phyloP scores from a whole-genome alignment of 2,888 invertebrate genomes.

The Mimumesa dahlbomi region DNA sequence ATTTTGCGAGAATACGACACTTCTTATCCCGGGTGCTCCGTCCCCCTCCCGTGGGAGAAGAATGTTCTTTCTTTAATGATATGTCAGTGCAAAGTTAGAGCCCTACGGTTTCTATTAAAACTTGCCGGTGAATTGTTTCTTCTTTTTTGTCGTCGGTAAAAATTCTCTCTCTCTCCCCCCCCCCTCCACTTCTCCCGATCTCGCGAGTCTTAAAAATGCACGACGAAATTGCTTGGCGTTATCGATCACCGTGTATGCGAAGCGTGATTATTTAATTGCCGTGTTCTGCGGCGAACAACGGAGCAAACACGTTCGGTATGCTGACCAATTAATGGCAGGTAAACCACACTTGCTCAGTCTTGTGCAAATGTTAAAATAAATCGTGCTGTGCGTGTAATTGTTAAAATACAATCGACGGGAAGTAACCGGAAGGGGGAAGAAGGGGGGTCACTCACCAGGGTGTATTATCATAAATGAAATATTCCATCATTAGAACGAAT shows the following conservation, averaged over 20 bases:
- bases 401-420: too few relatives aligned
- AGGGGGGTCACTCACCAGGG: too few relatives aligned
- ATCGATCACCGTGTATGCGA: not conserved
- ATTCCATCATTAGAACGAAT: too few relatives aligned
- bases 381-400: not conserved
- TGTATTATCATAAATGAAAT: too few relatives aligned
- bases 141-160: too few relatives aligned
- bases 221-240: not conserved
- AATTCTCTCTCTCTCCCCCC: too few relatives aligned
- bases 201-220: not conserved
- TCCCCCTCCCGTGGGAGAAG: slow-evolving; percentile 15
- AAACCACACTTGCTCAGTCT: not conserved
- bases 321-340: not conserved
- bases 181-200: too few relatives aligned
- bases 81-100: slow-evolving; percentile 41
- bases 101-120: slow-evolving; percentile 44
- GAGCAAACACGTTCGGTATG: not conserved
- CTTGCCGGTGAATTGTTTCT: slow-evolving; percentile 37
- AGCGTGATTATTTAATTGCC: not conserved
- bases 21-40: slow-evolving; percentile 2
- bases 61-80: slow-evolving; percentile 52
- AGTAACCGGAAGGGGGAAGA: too few relatives aligned
- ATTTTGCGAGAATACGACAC: slow-evolving; percentile 39
- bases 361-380: not conserved
- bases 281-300: not conserved